These are phyloP conservation scores for Emydocephalus ijimae DNA, from an alignment of 2,113 vertebrate species.

Conservation along the genomic window DNA sequence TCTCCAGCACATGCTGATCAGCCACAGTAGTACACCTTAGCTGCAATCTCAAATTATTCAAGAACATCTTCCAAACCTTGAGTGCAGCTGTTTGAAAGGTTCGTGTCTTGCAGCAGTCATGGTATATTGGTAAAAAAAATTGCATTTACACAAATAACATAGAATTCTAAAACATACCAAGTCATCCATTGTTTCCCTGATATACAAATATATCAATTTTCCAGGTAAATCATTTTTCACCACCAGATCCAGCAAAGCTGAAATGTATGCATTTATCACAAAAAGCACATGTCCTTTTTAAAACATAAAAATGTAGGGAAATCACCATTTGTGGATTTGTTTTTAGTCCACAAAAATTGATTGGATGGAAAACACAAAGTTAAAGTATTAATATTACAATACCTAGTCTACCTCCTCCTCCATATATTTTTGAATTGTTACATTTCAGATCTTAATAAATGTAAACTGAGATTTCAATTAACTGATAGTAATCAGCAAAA, in stretches of 20 bases:
- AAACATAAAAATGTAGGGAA: not conserved
- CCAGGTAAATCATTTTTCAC: not conserved
- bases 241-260: not conserved
- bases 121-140: not conserved
- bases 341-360: not conserved
- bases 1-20: not conserved
- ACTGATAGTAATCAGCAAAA: constrained; percentile 29
- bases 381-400: not conserved
- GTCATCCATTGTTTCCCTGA: not conserved
- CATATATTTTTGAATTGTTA: constrained; percentile 17
- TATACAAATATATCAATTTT: not conserved
- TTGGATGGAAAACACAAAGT: not conserved
- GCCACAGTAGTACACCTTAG: not conserved
- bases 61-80: not conserved
- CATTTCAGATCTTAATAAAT: constrained; percentile 29
- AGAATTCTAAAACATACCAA: not conserved
- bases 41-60: not conserved
- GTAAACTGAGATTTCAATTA: constrained; percentile 36
- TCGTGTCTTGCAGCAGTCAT: not conserved
- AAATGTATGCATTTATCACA: not conserved
- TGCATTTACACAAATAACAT: not conserved
- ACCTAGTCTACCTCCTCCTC: not conserved
- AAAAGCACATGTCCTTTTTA: not conserved
- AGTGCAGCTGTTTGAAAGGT: not conserved
- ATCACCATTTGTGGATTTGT: not conserved